Evolutionary conservation across 2,888 invertebrate species (phyloP).

Genomic region (Pogonocherus hispidulus): DNA sequence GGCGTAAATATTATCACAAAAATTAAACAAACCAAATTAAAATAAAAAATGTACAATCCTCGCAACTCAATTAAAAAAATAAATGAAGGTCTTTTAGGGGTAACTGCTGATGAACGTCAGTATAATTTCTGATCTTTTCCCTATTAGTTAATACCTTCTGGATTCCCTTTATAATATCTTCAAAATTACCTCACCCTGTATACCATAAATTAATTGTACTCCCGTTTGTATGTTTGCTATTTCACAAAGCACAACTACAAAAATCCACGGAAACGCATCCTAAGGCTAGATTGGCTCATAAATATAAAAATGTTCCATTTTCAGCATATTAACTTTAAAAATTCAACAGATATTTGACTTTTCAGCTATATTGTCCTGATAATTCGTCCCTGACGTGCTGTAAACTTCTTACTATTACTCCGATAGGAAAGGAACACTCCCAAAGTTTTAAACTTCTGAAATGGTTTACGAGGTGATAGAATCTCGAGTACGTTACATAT

Average conservation of each 20-base stretch:
- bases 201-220: too few relatives aligned
- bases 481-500: slow-evolving; percentile 51
- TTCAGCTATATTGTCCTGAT: slow-evolving; percentile 52
- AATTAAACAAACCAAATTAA: too few relatives aligned
- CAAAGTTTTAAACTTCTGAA: slow-evolving; percentile 50
- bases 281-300: slow-evolving; percentile 22
- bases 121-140: too few relatives aligned
- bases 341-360: slow-evolving; percentile 55
- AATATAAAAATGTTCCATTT: slow-evolving; percentile 35
- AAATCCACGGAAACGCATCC: slow-evolving; percentile 7
- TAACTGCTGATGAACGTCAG: too few relatives aligned
- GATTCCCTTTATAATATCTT: too few relatives aligned
- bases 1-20: too few relatives aligned
- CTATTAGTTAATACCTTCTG: too few relatives aligned
- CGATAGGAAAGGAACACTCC: slow-evolving; percentile 51
- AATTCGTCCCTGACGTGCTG: slow-evolving; percentile 54
- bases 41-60: too few relatives aligned
- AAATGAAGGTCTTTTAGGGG: too few relatives aligned
- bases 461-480: slow-evolving; percentile 58
- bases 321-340: slow-evolving; percentile 49
- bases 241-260: background rate
- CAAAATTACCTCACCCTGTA: too few relatives aligned
- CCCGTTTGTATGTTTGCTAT: background rate
- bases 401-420: slow-evolving; percentile 51
- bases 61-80: too few relatives aligned